Evolutionary conservation across 2,113 vertebrate genomes (phyloP), one percentile per base, ranked within the genome.

Genomic region (Marmota monax): DNA sequence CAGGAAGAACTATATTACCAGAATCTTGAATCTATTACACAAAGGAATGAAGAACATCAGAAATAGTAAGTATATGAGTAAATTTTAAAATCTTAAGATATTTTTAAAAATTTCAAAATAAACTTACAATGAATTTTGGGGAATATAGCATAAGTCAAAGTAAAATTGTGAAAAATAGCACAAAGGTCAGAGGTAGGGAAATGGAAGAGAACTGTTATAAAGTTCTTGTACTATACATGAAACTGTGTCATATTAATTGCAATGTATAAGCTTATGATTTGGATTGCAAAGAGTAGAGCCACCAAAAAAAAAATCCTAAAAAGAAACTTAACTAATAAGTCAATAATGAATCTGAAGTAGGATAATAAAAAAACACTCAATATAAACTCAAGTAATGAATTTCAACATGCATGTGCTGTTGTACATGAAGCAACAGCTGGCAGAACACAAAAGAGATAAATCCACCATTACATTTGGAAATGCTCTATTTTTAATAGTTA

Each of bases 151-250:
- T 77, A 63, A 29, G 11, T 84, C 34, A 74, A 92, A 88, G 23
- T 91, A 90, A 90, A 86, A 51, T 39, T 58, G 22, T 89, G 45
- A 84, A 92, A 89, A 89, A 69, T 58, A 85, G 10, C 13, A 45
- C 65, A 67, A 86, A 85, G 4, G 6, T 61, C 29, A 85, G 37
- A 82, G 90, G 22, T 22, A 82, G 22, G 42, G 20, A 67, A 90
- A 53, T 61, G 34, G 63, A 42, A 92, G 25, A 42, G 69, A 7
- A 61, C 0, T 29, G 8, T 34, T 56, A 18, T 58, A 58, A 85
- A 58, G 16, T 85, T 42, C 48, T 89, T 4, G 73, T 29, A 37
- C 7, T 23, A 9, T n/a, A 39, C 1, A 39, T 72, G 12, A 79
- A 27, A 8, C 37, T 85, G 2, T 51, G 29, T 56, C 63, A 72